Percentiles rank a stretch among this genome's conserved stretches.
phyloP scores from a whole-genome alignment of 1,140 invertebrate species.

The Zaprionus vittiger region DNA sequence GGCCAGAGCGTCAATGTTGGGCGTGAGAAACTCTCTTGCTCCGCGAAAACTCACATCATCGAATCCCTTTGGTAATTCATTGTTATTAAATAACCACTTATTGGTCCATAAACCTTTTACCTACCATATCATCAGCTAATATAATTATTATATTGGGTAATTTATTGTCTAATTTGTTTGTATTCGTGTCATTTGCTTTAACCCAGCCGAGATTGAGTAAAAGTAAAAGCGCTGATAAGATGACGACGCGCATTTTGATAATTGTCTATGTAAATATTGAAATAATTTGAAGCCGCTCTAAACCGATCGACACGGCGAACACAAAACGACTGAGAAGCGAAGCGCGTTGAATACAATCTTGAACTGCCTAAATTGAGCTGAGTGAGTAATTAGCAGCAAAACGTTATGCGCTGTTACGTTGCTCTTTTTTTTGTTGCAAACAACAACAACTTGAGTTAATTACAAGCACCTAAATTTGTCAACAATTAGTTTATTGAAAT shows the following conservation, averaged over 20 bases:
- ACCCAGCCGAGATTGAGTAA: conserved; percentile 42
- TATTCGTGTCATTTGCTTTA: conserved; percentile 42
- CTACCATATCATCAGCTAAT: conserved; percentile 87
- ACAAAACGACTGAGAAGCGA: conserved; percentile 23
- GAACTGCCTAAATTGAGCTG: not conserved
- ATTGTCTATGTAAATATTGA: conserved; percentile 3
- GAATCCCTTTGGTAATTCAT: conserved; percentile 88
- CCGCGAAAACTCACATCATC: conserved; percentile 96
- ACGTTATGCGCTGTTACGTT: conserved; percentile 11
- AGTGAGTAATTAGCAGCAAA: not conserved
- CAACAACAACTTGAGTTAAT: conserved; percentile 21
- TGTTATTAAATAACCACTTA: not conserved
- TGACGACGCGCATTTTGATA: conserved; percentile 49
- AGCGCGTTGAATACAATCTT: conserved; percentile 15
- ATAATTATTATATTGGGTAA: conserved; percentile 87
- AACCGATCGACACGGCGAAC: conserved; percentile 28
- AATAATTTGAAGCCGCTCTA: conserved; percentile 23
- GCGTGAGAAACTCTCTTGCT: conserved; percentile 92
- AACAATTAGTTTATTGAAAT: conserved; percentile 13
- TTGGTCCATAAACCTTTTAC: conserved; percentile 10
- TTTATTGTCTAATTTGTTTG: conserved; percentile 23
- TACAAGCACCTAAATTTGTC: conserved; percentile 15
- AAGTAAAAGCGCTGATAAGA: conserved; percentile 69
- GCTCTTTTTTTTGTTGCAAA: not conserved
- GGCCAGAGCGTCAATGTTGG: conserved; percentile 93